phyloP scores from a whole-genome alignment of 2,113 vertebrate species.

The Psophia crepitans region DNA sequence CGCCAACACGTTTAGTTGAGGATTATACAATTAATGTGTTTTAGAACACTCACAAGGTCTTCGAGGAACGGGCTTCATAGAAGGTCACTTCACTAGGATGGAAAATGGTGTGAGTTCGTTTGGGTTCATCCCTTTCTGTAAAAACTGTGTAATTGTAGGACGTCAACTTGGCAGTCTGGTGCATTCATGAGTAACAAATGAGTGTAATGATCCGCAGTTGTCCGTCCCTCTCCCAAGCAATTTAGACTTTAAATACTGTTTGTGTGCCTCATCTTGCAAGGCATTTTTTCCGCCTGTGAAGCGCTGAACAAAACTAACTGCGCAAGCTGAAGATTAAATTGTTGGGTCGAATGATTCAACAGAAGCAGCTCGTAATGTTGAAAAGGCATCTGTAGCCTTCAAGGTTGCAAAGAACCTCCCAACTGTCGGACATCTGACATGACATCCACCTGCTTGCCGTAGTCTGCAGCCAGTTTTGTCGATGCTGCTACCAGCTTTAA shows the following conservation, averaged over 20 bases:
- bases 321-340: neutral
- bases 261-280: neutral
- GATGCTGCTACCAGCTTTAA: neutral
- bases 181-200: neutral
- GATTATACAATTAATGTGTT: neutral
- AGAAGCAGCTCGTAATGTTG: neutral
- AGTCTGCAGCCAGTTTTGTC: neutral
- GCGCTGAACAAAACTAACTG: neutral
- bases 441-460: rapidly evolving
- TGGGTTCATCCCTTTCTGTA: neutral
- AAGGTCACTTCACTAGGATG: neutral
- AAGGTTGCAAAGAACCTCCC: neutral
- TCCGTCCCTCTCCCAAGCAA: neutral
- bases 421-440: neutral
- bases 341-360: neutral
- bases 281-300: neutral
- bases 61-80: neutral
- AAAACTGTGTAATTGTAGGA: neutral
- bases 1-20: neutral
- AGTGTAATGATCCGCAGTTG: neutral
- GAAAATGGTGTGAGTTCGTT: rapidly evolving
- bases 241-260: neutral
- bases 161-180: neutral
- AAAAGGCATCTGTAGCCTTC: neutral
- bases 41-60: neutral